Conservation (phyloP, 2,797 vertebrate genomes). For the Platalea minor region DNA sequence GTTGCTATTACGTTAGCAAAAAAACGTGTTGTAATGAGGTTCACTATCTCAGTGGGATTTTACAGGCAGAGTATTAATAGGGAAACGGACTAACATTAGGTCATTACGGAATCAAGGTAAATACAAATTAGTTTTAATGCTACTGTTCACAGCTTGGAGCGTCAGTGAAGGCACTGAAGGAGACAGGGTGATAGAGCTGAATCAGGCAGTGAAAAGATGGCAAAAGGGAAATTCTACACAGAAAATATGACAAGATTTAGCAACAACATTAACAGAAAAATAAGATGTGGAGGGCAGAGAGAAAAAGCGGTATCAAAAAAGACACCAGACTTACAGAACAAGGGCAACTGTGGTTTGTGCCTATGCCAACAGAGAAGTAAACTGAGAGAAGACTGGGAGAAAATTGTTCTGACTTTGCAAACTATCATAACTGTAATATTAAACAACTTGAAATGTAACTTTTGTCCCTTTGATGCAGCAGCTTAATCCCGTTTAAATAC, state of each 20-base stretch:
- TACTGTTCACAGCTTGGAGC: neutral
- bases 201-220: neutral
- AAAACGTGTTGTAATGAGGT: neutral
- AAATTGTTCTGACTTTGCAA: neutral
- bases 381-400: neutral
- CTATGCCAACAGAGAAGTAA: neutral
- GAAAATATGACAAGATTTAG: neutral
- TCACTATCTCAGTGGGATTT: neutral
- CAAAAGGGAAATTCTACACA: neutral
- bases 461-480: neutral
- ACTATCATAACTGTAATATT: neutral
- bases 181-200: neutral
- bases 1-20: neutral
- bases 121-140: neutral
- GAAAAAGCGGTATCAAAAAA: neutral
- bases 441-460: neutral
- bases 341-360: neutral
- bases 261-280: neutral
- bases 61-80: neutral
- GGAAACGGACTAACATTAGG: neutral
- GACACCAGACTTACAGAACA: neutral
- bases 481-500: neutral
- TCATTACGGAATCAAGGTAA: neutral
- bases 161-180: neutral
- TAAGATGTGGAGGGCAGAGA: neutral